Conservation (phyloP, 2,113 vertebrate genomes). For the Grus americana region DNA sequence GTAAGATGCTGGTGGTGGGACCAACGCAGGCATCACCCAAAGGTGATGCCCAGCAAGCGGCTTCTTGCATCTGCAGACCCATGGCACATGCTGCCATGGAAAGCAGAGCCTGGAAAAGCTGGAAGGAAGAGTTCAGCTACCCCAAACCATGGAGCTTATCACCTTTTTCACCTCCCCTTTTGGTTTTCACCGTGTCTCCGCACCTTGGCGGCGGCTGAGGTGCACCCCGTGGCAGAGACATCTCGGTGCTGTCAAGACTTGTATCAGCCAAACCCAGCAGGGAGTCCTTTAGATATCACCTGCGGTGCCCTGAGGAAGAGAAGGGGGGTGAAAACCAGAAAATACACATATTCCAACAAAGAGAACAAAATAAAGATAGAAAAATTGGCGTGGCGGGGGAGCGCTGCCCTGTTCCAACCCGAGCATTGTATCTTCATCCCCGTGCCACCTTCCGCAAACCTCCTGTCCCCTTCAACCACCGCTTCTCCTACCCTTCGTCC, state of each 20-base stretch:
- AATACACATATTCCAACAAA: background rate
- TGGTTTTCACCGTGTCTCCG: rapidly evolving
- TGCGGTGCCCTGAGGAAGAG: background rate
- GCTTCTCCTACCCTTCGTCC: background rate
- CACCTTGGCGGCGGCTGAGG: background rate
- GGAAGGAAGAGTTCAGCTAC: background rate
- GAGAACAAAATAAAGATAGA: background rate
- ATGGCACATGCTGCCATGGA: rapidly evolving
- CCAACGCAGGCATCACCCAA: rapidly evolving
- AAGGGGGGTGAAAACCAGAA: background rate
- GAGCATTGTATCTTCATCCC: rapidly evolving
- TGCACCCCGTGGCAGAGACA: no score
- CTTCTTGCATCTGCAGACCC: background rate
- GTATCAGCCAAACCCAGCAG: background rate
- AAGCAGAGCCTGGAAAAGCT: background rate
- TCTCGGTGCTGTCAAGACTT: background rate
- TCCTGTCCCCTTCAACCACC: no score
- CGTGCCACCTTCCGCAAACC: background rate
- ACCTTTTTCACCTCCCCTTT: background rate
- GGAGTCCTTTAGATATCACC: background rate
- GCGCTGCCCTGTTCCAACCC: background rate
- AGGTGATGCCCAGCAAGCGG: background rate
- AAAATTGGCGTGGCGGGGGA: background rate
- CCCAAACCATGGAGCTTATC: background rate
- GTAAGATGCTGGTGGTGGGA: background rate